These are phyloP conservation scores for Solen grandis DNA, from an alignment of 1,140 invertebrate species.

Conservation along the genomic window DNA sequence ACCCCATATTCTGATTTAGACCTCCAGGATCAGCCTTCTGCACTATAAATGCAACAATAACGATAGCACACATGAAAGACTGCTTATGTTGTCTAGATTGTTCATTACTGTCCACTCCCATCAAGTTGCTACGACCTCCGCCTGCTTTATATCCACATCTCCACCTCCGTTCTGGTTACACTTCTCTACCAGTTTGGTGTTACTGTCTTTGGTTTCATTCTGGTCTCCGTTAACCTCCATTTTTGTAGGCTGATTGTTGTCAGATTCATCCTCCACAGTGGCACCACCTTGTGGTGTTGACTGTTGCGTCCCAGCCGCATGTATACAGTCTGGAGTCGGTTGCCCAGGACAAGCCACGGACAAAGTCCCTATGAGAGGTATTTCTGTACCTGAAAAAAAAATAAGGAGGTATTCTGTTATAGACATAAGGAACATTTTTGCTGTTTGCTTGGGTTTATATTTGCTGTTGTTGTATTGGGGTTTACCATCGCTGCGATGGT, in stretches of 20 bases:
- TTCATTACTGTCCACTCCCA: too few relatives aligned
- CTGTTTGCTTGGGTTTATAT: too few relatives aligned
- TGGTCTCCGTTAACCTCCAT: slow-evolving; percentile 53
- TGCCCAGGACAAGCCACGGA: slow-evolving; percentile 38
- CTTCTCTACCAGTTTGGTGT: slow-evolving; percentile 6
- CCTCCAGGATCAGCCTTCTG: too few relatives aligned
- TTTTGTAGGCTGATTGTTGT: slow-evolving; percentile 3
- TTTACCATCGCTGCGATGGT: too few relatives aligned
- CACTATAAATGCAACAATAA: too few relatives aligned
- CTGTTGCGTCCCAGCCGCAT: slow-evolving; percentile 46
- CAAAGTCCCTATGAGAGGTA: slow-evolving; percentile 48
- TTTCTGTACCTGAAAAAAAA: slow-evolving; percentile 33
- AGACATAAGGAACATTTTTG: too few relatives aligned
- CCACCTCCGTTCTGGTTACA: slow-evolving; percentile 9
- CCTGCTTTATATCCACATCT: neutral
- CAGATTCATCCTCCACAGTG: neutral
- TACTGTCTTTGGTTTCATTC: slow-evolving; percentile 5
- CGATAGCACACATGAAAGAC: too few relatives aligned
- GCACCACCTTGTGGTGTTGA: neutral
- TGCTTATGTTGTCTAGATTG: too few relatives aligned
- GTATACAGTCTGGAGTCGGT: slow-evolving; percentile 18
- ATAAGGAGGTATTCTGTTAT: too few relatives aligned
- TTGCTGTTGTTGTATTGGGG: too few relatives aligned
- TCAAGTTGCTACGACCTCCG: slow-evolving; percentile 11
- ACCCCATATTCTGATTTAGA: too few relatives aligned